These are phyloP conservation scores for Leptopilina drosophilae DNA, from an alignment of 2,888 invertebrate species.

Conservation along the genomic window DNA sequence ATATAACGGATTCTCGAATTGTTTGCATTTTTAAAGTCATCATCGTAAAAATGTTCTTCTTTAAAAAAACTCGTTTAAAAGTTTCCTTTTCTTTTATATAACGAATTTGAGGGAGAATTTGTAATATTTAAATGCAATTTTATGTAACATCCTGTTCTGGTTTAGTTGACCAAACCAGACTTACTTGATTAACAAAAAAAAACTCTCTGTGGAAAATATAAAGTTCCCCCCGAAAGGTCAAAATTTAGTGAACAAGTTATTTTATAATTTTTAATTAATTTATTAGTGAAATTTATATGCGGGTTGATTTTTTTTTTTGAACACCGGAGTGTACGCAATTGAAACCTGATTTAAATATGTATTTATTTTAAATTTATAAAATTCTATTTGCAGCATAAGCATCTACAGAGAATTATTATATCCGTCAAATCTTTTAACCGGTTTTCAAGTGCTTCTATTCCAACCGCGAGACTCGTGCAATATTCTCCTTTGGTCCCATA, in stretches of 20 bases:
- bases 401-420: slow-evolving; percentile 19
- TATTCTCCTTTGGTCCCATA: background rate
- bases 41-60: background rate
- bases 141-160: slow-evolving; percentile 10
- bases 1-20: no score
- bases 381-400: slow-evolving; percentile 14
- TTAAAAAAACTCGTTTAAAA: background rate
- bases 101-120: slow-evolving; percentile 7
- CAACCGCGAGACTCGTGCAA: background rate
- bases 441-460: slow-evolving; percentile 18
- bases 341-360: slow-evolving; percentile 4
- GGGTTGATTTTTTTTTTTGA: background rate
- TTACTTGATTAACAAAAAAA: background rate
- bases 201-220: background rate
- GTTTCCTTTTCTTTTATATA: background rate
- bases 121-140: background rate
- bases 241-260: background rate
- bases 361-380: slow-evolving; percentile 20
- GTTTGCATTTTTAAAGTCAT: background rate
- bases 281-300: background rate
- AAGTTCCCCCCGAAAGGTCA: background rate
- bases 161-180: slow-evolving; percentile 4
- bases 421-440: slow-evolving; percentile 25
- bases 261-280: background rate
- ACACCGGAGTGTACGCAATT: background rate